These are phyloP conservation scores for Galago senegalensis DNA, from an alignment of 2,797 vertebrate species.

Conservation along the genomic window DNA sequence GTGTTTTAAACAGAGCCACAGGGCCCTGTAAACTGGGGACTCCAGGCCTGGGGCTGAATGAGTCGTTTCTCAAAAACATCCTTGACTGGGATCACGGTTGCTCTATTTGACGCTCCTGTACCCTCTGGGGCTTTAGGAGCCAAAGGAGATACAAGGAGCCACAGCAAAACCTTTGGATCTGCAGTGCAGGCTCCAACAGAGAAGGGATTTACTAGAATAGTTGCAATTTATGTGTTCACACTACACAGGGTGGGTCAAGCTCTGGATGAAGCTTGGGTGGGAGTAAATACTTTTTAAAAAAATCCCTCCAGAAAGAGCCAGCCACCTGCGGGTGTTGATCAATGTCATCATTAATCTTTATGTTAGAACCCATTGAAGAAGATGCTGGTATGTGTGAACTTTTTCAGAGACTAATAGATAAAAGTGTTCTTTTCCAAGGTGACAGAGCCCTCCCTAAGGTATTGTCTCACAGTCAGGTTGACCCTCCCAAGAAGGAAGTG, in stretches of 20 bases:
- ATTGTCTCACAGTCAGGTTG: neutral
- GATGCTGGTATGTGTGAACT: neutral
- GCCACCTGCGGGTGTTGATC: neutral
- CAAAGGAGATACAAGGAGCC: neutral
- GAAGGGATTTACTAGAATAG: neutral
- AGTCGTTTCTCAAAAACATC: neutral
- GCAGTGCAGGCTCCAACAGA: neutral
- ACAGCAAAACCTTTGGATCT: neutral
- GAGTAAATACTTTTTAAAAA: neutral
- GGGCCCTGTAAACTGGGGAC: neutral
- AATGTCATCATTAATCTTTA: neutral
- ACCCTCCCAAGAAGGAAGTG: slow-evolving; percentile 47
- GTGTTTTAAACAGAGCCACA: neutral
- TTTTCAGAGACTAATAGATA: neutral
- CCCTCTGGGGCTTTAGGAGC: neutral
- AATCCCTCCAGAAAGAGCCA: neutral
- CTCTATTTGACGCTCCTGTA: neutral
- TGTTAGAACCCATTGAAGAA: neutral
- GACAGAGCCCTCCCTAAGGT: neutral
- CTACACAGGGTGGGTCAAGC: neutral
- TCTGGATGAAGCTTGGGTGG: neutral
- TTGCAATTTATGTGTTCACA: neutral
- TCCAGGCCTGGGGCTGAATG: neutral
- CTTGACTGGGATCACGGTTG: neutral
- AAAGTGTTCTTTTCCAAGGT: slow-evolving; percentile 7